A percentile compares a stretch with the other conserved stretches of the same genome.
phyloP scores from a whole-genome alignment of 2,797 vertebrate genomes.

The Crocidura indochinensis region DNA sequence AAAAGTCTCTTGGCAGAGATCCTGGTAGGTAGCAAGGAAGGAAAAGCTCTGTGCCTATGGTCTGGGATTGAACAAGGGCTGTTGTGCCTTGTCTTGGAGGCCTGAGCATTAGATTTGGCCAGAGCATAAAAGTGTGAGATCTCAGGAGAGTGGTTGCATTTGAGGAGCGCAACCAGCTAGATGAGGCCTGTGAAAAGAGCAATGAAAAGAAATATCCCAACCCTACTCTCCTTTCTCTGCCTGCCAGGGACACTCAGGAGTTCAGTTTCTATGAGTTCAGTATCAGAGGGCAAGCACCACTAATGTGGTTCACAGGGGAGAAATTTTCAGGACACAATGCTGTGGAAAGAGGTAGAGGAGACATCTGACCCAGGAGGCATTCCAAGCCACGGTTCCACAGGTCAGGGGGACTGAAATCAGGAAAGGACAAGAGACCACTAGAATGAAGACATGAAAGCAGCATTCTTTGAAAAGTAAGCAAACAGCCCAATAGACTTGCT shows the following conservation, averaged over 20 bases:
- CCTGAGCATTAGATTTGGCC: too few relatives aligned
- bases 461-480: background rate
- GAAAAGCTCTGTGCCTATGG: background rate
- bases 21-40: background rate
- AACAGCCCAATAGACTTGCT: background rate
- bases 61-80: too few relatives aligned
- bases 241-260: background rate
- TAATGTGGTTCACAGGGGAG: background rate
- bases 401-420: background rate
- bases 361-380: too few relatives aligned
- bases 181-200: background rate
- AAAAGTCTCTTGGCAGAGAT: background rate
- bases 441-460: background rate
- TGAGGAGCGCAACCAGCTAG: conserved; percentile 1
- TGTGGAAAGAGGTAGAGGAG: background rate
- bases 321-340: background rate
- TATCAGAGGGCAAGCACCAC: background rate
- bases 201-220: background rate
- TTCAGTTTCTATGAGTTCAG: background rate
- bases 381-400: background rate
- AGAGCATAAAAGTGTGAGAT: too few relatives aligned
- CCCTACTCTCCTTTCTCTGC: background rate
- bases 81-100: background rate
- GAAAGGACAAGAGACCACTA: background rate
- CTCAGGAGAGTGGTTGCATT: background rate